These are phyloP conservation scores for Lacerta bilineata DNA, from an alignment of 2,797 vertebrate genomes.

Conservation along the genomic window DNA sequence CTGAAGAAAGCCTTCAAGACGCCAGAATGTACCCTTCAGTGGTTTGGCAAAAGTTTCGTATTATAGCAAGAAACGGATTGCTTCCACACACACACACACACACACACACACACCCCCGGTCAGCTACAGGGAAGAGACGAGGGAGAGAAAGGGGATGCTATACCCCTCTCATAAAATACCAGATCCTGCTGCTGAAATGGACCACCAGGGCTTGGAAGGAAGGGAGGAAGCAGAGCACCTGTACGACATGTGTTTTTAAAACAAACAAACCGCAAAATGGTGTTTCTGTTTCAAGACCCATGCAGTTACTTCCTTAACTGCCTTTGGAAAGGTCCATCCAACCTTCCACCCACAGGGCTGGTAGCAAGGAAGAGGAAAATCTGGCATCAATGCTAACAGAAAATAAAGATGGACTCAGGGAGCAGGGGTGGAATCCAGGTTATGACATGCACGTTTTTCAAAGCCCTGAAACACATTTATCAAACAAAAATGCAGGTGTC, in stretches of 20 bases:
- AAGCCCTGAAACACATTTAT: neutral
- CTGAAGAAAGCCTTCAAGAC: neutral
- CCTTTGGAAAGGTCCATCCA: neutral
- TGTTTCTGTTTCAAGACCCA: neutral
- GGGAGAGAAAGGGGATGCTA: neutral
- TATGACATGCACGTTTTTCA: neutral
- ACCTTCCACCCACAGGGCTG: neutral
- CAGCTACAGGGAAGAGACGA: neutral
- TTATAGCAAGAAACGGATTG: neutral
- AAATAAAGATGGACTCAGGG: neutral
- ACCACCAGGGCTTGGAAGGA: neutral
- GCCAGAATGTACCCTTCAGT: neutral
- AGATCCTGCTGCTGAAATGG: neutral
- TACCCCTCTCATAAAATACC: neutral
- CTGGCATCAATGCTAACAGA: neutral
- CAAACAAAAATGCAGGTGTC: too few relatives aligned
- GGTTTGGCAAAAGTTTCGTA: neutral
- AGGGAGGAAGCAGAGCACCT: neutral
- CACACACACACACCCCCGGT: too few relatives aligned
- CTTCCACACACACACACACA: neutral
- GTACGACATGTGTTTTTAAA: neutral
- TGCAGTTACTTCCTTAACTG: neutral
- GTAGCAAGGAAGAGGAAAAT: neutral
- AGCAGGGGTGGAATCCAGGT: neutral
- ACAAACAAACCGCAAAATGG: neutral